Evolutionary conservation across 2,113 vertebrate genomes (phyloP).

Genomic region (Promerops cafer): DNA sequence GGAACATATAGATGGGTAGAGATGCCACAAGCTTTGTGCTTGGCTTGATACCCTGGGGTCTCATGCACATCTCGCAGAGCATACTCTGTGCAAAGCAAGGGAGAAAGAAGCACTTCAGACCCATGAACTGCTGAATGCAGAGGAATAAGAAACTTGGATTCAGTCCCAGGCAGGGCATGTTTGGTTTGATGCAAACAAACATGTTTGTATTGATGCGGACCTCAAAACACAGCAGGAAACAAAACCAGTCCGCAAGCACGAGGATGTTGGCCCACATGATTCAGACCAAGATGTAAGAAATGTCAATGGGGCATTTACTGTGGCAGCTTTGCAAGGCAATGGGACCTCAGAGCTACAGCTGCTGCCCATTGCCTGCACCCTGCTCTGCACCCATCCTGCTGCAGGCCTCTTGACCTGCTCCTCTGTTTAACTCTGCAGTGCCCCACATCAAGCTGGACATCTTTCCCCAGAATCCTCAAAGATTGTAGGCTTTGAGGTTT

Average conservation of each 20-base stretch:
- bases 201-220: background rate
- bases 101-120: background rate
- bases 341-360: background rate
- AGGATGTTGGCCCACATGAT: background rate
- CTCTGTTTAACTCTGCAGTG: background rate
- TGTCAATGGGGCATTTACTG: background rate
- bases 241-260: background rate
- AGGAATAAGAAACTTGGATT: background rate
- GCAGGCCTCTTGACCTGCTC: rapidly evolving
- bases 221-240: background rate
- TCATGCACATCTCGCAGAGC: background rate
- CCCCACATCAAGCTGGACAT: background rate
- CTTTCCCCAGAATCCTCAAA: background rate
- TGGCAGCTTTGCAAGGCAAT: background rate
- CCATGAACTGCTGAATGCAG: background rate
- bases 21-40: background rate
- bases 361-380: background rate
- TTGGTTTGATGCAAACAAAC: background rate
- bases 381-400: background rate
- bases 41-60: background rate
- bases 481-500: background rate
- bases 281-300: background rate
- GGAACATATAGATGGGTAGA: background rate
- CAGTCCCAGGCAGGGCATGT: background rate
- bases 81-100: background rate